phyloP scores from a whole-genome alignment of 2,888 invertebrate species.

The Glaucopsyche alexis region DNA sequence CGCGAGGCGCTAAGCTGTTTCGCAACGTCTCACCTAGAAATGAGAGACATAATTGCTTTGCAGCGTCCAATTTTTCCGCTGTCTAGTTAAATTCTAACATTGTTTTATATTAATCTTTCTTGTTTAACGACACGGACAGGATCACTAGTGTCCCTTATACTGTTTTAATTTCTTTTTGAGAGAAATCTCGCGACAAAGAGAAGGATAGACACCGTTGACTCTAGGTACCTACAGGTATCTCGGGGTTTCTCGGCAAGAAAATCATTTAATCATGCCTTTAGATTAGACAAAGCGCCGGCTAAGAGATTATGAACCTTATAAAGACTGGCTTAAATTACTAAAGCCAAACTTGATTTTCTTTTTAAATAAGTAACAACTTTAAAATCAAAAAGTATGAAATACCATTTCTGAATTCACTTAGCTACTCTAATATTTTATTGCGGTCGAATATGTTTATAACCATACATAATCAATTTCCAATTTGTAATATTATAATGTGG shows the following conservation, averaged over 20 bases:
- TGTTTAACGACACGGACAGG: too few relatives aligned
- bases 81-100: neutral
- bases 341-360: too few relatives aligned
- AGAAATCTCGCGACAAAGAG: neutral
- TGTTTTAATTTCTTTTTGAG: neutral
- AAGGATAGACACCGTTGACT: too few relatives aligned
- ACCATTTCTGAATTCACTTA: neutral
- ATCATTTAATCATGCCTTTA: too few relatives aligned
- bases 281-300: too few relatives aligned
- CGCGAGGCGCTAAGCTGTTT: neutral
- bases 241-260: too few relatives aligned
- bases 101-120: conserved; percentile 1
- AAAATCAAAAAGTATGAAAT: too few relatives aligned
- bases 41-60: conserved; percentile 18
- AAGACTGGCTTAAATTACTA: too few relatives aligned
- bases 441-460: neutral
- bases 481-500: conserved; percentile 13
- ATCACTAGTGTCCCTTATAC: neutral
- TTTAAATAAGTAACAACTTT: too few relatives aligned
- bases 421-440: neutral
- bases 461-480: neutral
- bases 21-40: neutral
- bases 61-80: neutral
- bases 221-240: too few relatives aligned
- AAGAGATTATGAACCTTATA: too few relatives aligned